Conservation (phyloP, 1,140 invertebrate species). For the Calliopsis andreniformis region DNA sequence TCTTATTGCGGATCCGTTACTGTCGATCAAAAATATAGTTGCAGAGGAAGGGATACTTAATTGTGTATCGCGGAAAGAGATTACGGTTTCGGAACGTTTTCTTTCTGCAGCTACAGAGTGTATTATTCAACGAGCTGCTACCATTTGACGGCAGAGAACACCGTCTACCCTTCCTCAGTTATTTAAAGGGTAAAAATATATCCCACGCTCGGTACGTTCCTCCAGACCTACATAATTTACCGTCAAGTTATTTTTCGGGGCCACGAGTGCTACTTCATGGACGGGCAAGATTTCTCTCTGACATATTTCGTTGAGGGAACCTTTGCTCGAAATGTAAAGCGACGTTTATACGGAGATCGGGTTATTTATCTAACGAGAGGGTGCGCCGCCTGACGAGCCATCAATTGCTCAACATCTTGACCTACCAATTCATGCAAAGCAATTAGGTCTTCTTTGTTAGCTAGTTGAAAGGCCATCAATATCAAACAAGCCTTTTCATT, state of each 20-base stretch:
- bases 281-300: slow-evolving; percentile 10
- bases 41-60: slow-evolving; percentile 24
- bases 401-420: background rate
- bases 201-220: slow-evolving; percentile 16
- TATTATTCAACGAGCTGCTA: slow-evolving; percentile 59
- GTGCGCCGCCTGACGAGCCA: background rate
- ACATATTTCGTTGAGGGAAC: slow-evolving; percentile 3
- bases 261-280: background rate
- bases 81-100: slow-evolving; percentile 40
- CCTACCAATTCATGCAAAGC: too few relatives aligned
- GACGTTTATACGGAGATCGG: background rate
- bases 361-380: slow-evolving; percentile 1
- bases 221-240: slow-evolving; percentile 39
- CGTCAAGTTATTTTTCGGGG: slow-evolving; percentile 42
- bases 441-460: too few relatives aligned
- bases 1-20: background rate
- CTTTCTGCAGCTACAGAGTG: slow-evolving; percentile 41
- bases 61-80: slow-evolving; percentile 34
- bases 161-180: slow-evolving; percentile 55
- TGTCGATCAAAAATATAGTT: slow-evolving; percentile 22
- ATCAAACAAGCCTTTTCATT: too few relatives aligned
- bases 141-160: slow-evolving; percentile 52
- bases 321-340: background rate
- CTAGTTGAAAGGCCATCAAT: too few relatives aligned
- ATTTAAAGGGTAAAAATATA: slow-evolving; percentile 66